These are phyloP conservation scores for Notolepis coatsorum DNA, from an alignment of 2,797 vertebrate genomes.

Conservation along the genomic window DNA sequence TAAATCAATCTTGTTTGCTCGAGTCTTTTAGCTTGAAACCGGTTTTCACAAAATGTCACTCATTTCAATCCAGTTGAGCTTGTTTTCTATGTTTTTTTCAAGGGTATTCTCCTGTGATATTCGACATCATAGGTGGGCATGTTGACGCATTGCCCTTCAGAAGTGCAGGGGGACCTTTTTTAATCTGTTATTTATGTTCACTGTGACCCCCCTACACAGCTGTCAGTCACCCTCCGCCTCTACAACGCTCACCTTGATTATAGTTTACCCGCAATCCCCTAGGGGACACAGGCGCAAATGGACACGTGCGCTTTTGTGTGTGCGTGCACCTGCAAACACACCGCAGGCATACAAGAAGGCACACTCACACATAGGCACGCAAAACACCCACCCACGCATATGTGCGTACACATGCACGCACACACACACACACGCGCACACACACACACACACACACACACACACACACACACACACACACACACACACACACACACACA, in stretches of 20 bases:
- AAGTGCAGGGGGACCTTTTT: not conserved
- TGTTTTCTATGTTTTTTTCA: too few relatives aligned
- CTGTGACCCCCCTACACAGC: conserved; percentile 4
- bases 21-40: conserved; percentile 9
- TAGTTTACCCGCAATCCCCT: conserved; percentile 45
- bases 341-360: too few relatives aligned
- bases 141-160: conserved; percentile 9
- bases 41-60: conserved; percentile 7
- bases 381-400: not conserved
- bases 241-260: conserved; percentile 15
- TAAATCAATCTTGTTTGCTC: too few relatives aligned
- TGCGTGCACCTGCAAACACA: not conserved
- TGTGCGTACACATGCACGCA: not conserved
- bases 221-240: conserved; percentile 32
- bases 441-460: not conserved
- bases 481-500: not conserved
- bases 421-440: not conserved
- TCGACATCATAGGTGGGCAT: not conserved
- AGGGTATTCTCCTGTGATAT: not conserved
- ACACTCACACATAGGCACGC: conserved; percentile 9
- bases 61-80: not conserved
- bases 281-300: conserved; percentile 10
- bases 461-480: not conserved
- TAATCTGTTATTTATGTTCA: conserved; percentile 16
- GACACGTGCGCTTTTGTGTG: not conserved